These are phyloP conservation scores for Isotomurus palustris DNA, from an alignment of 2,888 invertebrate genomes.

Conservation along the genomic window DNA sequence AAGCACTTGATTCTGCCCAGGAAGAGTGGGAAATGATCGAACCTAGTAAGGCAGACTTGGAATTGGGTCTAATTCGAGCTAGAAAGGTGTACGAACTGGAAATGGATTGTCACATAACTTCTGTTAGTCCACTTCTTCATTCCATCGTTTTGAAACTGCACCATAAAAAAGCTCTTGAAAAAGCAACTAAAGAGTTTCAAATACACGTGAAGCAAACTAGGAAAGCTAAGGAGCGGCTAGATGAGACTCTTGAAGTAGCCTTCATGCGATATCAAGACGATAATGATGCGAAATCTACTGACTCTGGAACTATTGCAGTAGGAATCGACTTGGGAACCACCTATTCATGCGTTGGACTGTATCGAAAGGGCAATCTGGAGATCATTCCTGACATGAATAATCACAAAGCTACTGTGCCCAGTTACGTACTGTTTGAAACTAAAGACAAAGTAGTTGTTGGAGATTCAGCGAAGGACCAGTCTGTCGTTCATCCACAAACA, in stretches of 20 bases:
- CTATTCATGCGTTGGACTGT: not conserved
- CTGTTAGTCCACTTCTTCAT: too few relatives aligned
- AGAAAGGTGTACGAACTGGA: too few relatives aligned
- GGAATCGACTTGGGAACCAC: slow-evolving; percentile 8
- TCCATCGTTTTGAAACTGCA: too few relatives aligned
- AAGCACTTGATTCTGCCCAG: too few relatives aligned
- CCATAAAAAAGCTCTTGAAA: too few relatives aligned
- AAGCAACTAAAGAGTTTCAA: too few relatives aligned
- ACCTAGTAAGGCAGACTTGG: too few relatives aligned
- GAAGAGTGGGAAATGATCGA: too few relatives aligned
- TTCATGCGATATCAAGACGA: not conserved
- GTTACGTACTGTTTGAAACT: slow-evolving; percentile 22
- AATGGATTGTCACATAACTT: too few relatives aligned
- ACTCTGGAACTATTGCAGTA: not conserved
- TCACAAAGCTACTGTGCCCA: slow-evolving; percentile 3
- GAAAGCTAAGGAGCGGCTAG: not conserved
- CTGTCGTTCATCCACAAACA: slow-evolving; percentile 63
- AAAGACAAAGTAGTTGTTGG: slow-evolving; percentile 45
- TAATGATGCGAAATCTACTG: not conserved
- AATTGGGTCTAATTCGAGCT: too few relatives aligned
- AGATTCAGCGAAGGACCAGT: slow-evolving; percentile 17
- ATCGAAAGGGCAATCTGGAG: not conserved
- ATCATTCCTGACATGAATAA: not conserved
- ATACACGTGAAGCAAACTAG: too few relatives aligned
- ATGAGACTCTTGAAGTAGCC: not conserved